Conservation (phyloP, 2,797 vertebrate species). For the Pseudocheirus occidentalis region DNA sequence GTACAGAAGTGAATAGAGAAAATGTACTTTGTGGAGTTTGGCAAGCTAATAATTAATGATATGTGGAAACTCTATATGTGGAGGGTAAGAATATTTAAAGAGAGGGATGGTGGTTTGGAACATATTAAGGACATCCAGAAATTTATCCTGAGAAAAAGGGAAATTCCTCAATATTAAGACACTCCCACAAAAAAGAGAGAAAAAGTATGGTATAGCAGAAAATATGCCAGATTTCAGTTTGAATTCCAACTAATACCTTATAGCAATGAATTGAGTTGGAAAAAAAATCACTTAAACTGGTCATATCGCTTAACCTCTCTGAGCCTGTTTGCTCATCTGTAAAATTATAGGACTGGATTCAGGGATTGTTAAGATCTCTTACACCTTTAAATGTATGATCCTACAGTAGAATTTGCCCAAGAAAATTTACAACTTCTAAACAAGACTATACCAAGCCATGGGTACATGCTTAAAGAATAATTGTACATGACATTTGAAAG, state of each 20-base stretch:
- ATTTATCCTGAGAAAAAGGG: not conserved
- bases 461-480: not conserved
- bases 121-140: not conserved
- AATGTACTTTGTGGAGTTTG: not conserved
- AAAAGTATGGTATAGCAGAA: not conserved
- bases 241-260: not conserved
- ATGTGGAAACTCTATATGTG: not conserved
- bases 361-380: not conserved
- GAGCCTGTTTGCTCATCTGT: not conserved
- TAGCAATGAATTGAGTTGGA: not conserved
- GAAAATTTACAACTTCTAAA: slow-evolving; percentile 8
- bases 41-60: slow-evolving; percentile 11
- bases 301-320: not conserved
- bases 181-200: not conserved
- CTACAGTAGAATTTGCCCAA: slow-evolving; percentile 27
- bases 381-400: not conserved
- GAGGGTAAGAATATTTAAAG: slow-evolving; percentile 27
- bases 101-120: not conserved
- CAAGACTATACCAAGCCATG: not conserved
- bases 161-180: not conserved
- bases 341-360: not conserved
- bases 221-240: not conserved
- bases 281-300: not conserved
- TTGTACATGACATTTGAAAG: not conserved
- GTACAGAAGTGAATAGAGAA: not conserved